Percentiles rank a stretch among this genome's conserved stretches.
Conservation (phyloP, 2,888 invertebrate species). For the Ypsolopha scabrella region DNA sequence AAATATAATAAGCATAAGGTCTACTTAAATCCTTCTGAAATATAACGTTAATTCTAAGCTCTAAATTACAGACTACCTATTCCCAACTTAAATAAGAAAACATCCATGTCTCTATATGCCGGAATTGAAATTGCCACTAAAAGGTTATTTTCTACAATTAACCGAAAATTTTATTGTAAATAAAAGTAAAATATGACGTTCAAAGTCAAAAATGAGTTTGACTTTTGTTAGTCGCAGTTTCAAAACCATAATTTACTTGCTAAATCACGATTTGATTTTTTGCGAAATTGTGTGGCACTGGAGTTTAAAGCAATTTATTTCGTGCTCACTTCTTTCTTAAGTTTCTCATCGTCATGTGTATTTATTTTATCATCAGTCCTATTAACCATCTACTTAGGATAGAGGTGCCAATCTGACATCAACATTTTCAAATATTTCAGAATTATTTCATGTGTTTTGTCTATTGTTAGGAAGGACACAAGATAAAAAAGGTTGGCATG, state of each 20-base stretch:
- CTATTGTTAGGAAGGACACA: too few species aligned
- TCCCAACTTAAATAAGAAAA: neutral
- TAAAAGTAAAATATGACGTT: neutral
- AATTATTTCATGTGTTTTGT: too few species aligned
- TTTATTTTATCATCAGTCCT: constrained; percentile 1
- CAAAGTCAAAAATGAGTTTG: neutral
- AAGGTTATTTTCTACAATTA: neutral
- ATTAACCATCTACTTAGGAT: neutral
- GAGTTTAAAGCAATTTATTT: neutral
- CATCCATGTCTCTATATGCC: neutral
- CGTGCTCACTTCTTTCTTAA: neutral
- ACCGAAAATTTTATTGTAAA: neutral
- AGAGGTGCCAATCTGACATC: neutral
- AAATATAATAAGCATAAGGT: too few species aligned
- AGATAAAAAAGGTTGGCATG: neutral
- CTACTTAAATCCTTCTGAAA: too few species aligned
- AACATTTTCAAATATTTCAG: neutral
- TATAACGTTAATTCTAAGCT: neutral
- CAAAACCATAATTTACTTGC: neutral
- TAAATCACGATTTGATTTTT: neutral
- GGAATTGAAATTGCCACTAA: neutral
- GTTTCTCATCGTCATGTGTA: constrained; percentile 2
- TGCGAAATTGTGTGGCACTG: neutral
- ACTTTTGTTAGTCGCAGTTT: neutral
- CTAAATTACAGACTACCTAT: neutral